Percentiles rank a stretch among this genome's conserved stretches.
Conservation (phyloP, 2,113 vertebrate genomes). For the Rhineura floridana region DNA sequence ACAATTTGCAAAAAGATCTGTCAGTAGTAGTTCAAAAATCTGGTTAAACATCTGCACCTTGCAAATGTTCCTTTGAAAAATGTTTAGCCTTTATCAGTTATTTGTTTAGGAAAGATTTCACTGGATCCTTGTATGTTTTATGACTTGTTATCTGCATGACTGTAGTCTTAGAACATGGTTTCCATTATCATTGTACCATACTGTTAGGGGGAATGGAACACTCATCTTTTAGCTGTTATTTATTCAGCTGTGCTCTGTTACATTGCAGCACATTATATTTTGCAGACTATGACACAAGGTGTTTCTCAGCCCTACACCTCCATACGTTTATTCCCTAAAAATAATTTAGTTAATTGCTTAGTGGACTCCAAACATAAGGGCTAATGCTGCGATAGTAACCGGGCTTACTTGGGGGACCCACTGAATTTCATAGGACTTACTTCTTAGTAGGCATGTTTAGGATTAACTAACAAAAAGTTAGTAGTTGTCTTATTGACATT, state of each 20-base stretch:
- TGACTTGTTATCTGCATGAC: conserved; percentile 62
- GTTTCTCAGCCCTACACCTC: conserved; percentile 38
- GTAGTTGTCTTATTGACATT: conserved; percentile 18
- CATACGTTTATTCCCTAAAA: conserved; percentile 20
- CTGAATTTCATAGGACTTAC: background rate
- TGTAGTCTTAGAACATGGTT: conserved; percentile 65
- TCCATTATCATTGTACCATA: conserved; percentile 56
- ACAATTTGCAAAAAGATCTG: conserved; percentile 28
- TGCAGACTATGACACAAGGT: background rate
- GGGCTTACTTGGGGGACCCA: background rate
- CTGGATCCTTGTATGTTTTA: conserved; percentile 58
- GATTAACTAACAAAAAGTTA: background rate
- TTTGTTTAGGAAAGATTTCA: conserved; percentile 68
- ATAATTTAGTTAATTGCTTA: conserved; percentile 26
- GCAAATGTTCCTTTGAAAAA: conserved; percentile 70
- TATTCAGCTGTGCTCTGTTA: conserved; percentile 60
- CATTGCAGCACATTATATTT: conserved; percentile 24
- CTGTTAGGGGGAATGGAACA: conserved; percentile 39
- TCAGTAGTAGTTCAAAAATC: conserved; percentile 32
- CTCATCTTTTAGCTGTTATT: conserved; percentile 55
- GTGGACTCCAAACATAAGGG: conserved; percentile 18
- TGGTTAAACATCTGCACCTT: conserved; percentile 43
- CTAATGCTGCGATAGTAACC: background rate
- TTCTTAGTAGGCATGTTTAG: too few species aligned
- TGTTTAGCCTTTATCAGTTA: conserved; percentile 65